phyloP scores from a whole-genome alignment of 1,140 invertebrate genomes.

The Rhyacophila brunnea region DNA sequence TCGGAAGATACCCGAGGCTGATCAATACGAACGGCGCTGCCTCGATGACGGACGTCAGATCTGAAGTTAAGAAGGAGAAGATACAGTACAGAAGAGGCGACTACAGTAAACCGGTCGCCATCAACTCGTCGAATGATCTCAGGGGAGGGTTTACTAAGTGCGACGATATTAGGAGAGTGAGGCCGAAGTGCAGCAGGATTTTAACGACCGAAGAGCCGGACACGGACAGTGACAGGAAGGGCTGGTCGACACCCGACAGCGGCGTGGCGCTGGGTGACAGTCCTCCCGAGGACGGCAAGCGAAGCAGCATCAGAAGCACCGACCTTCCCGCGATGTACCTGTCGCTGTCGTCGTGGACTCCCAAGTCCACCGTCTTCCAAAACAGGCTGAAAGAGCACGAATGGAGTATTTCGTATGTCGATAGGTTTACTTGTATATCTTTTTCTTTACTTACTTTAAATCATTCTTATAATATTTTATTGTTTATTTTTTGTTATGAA shows the following conservation, averaged over 20 bases:
- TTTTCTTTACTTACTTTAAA: no score
- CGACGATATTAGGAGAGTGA: constrained; percentile 35
- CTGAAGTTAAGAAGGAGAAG: constrained; percentile 11
- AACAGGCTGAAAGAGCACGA: constrained; percentile 55
- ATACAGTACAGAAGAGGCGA: constrained; percentile 2
- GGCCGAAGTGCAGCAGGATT: constrained; percentile 49
- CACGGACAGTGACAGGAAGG: constrained; percentile 42
- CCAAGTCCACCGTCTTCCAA: constrained; percentile 58
- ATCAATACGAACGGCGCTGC: constrained; percentile 8
- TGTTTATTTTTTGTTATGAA: no score
- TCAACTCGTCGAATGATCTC: constrained; percentile 14
- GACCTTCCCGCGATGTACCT: constrained; percentile 63
- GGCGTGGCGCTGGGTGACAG: constrained; percentile 43
- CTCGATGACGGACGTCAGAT: constrained; percentile 14
- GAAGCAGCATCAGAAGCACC: constrained; percentile 40
- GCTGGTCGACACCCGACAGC: constrained; percentile 41
- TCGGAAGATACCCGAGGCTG: constrained; percentile 5
- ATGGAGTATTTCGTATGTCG: constrained; percentile 55
- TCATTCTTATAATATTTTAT: no score
- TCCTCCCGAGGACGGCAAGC: constrained; percentile 43
- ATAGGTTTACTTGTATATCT: not conserved
- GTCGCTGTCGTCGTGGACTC: constrained; percentile 62
- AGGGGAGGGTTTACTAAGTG: not conserved
- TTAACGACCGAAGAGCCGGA: constrained; percentile 40
- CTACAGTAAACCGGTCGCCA: not conserved